Evolutionary conservation across 30 jellyfish, hydroid and myxozoan species (phyloP).

Genomic region (Nemopilema nomurai): DNA sequence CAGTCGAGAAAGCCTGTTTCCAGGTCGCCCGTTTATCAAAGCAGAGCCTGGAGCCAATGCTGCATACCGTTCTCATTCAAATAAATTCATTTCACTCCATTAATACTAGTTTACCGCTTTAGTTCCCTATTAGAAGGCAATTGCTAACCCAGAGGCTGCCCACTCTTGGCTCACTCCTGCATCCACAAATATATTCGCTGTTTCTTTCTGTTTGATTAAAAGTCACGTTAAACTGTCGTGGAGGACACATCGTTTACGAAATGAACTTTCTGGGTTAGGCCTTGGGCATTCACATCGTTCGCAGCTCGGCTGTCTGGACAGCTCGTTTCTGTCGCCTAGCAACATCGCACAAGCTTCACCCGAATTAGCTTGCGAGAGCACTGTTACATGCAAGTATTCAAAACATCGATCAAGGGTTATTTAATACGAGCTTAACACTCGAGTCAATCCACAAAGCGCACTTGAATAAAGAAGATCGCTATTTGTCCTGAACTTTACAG

Average conservation of each 20-base stretch:
- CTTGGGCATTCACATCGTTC: neutral
- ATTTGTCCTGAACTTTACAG: neutral
- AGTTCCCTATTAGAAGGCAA: neutral
- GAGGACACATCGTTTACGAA: conserved; percentile 3
- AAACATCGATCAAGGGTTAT: neutral
- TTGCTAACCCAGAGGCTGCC: neutral
- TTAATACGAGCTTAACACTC: neutral
- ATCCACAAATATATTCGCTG: neutral
- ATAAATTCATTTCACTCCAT: neutral
- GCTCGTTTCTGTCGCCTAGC: conserved; percentile 19
- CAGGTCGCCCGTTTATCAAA: neutral
- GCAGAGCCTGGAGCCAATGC: neutral
- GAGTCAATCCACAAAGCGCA: neutral
- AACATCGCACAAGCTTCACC: neutral
- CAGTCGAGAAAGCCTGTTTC: neutral
- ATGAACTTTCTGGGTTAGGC: neutral
- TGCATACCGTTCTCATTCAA: neutral
- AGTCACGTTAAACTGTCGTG: neutral
- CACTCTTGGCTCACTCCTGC: neutral
- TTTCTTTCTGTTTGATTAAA: neutral
- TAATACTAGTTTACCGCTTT: neutral
- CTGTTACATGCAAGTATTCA: neutral
- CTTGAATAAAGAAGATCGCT: neutral
- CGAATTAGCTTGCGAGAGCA: neutral
- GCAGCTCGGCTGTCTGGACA: neutral